Base-by-base conservation (phyloP, 2,113 vertebrate genomes). In the Aldabrachelys gigantea region DNA sequence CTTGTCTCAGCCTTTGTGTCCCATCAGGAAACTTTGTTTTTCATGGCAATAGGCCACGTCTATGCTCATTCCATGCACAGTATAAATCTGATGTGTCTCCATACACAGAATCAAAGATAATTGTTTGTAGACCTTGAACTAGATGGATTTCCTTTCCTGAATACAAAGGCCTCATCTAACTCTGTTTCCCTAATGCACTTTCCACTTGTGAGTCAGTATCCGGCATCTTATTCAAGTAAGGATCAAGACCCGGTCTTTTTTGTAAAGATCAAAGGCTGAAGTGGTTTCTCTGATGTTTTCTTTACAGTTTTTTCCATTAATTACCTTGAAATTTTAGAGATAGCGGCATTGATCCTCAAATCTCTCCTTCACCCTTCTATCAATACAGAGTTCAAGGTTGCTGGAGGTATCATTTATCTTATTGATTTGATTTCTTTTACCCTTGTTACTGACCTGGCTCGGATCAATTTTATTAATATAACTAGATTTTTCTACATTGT, bases 381-480 rank as follows among this genome's bases (percentile, higher is more conserved):
- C 91, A 89, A 97, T 85, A 84, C 35, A 41, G 56, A 96, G 82
- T 92, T 97, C 84, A 96, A 76, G 69, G 54, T 95, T 91, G 80
- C 53, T 78, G 54, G n/a, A 96, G 75, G 93, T 95, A 95, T 80
- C 56, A 92, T 97, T 97, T 86, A 24, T 97, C 89, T 96, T 92
- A 94, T 88, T 97, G 49, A 97, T 95, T 89, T 82, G 65, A 91
- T 97, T 95, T 87, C 90, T 93, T 84, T 44, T 83, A 44, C 82
- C 89, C 1, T 1, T 84, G 85, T 81, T 88, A 75, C 75, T 59
- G 29, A 86, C 90, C 56, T 93, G 89, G 3, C 50, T 87, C 62
- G 47, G 62, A 95, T 94, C 49, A 91, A 95, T 95, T 95, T 96
- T 97, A 97, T 96, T 96, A 94, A 95, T 93, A 86, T 6, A 94